Evolutionary conservation across 1,140 invertebrate genomes (phyloP), one percentile per base, ranked within the genome.

Genomic region (Zeugodacus cucurbitae): DNA sequence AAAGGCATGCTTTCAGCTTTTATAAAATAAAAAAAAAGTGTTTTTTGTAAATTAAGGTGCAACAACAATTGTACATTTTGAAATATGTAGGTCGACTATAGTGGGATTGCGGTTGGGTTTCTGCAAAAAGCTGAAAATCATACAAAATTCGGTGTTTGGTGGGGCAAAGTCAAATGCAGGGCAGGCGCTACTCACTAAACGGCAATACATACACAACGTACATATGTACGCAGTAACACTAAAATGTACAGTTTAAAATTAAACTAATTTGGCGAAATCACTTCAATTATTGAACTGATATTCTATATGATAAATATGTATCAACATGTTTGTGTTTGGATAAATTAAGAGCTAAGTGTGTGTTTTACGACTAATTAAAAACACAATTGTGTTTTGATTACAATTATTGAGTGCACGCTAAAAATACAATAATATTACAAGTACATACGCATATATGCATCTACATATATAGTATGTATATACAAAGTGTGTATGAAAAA

Each of bases 81-180:
- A 44, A 6, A 44, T 44, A 44, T 5, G 41, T 44, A 44, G 41
- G 41, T 44, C 14, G 7, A 54, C n/a, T n/a, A n/a, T n/a, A n/a
- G 48, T 48, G 37, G 74, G 74, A 82, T n/a, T 54, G n/a, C 0
- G 44, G 41, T 48, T n/a, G 26, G 59, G 59, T 67, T 86, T 86
- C 88, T 88, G 59, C 88, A 88, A 88, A 88, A 88, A 88, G 88
- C 88, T 88, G 88, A 88, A 88, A 88, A 88, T 87, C 59, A 86
- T 88, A 67, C 41, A 34, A 82, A 44, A 82, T 82, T 82, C n/a
- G 26, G 22, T 48, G 7, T 3, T 22, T 48, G 37, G 22, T 48
- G 20, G 74, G 74, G 41, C 26, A 48, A 48, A 82, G 37, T 82
- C 26, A 54, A 82, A 26, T 41, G 74, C 44, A 41, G 74, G 74